These are phyloP conservation scores for Lepilemur ruficaudatus DNA, from an alignment of 2,797 vertebrate species.

Conservation along the genomic window DNA sequence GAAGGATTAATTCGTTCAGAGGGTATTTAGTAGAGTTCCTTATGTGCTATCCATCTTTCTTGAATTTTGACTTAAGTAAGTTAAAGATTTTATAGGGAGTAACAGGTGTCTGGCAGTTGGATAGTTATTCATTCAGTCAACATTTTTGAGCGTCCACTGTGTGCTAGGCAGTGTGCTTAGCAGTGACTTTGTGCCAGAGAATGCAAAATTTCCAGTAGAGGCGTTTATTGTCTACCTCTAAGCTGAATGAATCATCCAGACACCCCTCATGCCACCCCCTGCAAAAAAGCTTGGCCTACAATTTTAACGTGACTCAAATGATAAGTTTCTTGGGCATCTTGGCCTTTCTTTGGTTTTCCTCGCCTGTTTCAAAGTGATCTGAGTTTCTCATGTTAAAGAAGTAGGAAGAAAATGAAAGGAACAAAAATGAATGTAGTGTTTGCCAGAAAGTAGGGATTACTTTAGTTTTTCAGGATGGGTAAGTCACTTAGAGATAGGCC, in stretches of 20 bases:
- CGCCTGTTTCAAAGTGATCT: neutral
- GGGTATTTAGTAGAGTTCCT: neutral
- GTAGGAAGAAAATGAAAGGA: neutral
- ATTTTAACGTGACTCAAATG: neutral
- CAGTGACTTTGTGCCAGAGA: constrained; percentile 13
- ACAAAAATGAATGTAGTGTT: neutral
- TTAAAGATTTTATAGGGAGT: neutral
- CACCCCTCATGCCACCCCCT: neutral
- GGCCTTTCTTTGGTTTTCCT: constrained; percentile 7
- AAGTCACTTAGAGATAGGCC: neutral
- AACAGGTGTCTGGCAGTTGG: constrained; percentile 49
- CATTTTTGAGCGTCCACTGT: neutral
- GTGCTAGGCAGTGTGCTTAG: neutral
- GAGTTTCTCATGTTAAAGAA: neutral
- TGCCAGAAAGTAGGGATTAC: neutral
- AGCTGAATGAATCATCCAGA: neutral
- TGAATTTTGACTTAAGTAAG: neutral
- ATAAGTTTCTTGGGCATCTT: neutral
- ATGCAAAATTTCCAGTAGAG: constrained; percentile 1
- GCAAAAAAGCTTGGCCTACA: neutral
- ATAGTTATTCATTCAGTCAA: neutral
- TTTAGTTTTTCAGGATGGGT: neutral
- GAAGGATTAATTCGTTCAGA: neutral
- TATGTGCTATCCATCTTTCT: neutral
- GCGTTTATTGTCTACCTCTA: neutral